Conservation (phyloP, 2,797 vertebrate genomes). For the Rhynchonycteris naso region DNA sequence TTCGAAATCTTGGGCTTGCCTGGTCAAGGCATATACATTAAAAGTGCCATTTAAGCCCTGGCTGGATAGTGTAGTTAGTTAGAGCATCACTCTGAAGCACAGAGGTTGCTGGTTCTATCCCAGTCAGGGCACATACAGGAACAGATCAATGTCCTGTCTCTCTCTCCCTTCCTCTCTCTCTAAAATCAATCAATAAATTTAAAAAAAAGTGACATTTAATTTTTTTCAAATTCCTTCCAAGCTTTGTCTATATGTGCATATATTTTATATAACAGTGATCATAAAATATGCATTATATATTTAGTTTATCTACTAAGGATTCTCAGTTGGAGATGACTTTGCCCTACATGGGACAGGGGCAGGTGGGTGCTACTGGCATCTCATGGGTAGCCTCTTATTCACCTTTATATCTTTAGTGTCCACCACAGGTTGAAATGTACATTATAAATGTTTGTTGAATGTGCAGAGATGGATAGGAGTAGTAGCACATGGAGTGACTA, state of each 20-base stretch:
- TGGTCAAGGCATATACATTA: background rate
- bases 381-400: background rate
- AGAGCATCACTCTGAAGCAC: too few relatives aligned
- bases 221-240: slow-evolving; percentile 33
- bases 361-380: background rate
- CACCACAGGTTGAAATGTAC: background rate
- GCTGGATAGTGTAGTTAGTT: too few relatives aligned
- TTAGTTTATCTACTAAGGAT: background rate
- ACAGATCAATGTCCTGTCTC: too few relatives aligned
- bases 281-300: background rate
- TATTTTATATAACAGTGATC: background rate
- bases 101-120: too few relatives aligned
- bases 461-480: background rate
- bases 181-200: too few relatives aligned
- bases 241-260: background rate
- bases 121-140: too few relatives aligned
- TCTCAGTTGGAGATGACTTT: background rate
- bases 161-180: too few relatives aligned
- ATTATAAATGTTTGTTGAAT: background rate
- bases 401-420: background rate
- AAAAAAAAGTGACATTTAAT: too few relatives aligned
- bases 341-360: background rate
- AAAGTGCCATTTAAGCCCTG: slow-evolving; percentile 34
- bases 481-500: background rate
- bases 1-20: too few relatives aligned